Conservation (phyloP, 2,113 vertebrate species). For the Phalacrocorax aristotelis region DNA sequence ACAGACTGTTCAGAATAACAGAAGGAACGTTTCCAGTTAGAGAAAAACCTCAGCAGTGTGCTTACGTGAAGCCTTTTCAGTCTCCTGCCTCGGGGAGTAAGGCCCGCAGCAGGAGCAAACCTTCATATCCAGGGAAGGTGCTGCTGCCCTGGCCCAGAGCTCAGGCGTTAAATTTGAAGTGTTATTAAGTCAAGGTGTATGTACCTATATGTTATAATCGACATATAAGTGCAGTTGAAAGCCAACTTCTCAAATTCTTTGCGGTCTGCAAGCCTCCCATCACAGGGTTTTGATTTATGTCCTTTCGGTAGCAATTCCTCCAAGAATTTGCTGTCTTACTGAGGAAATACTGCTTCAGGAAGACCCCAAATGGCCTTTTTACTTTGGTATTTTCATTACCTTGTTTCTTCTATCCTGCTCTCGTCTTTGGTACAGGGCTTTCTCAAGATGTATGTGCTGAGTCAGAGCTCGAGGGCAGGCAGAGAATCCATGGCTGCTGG, state of each 20-base stretch:
- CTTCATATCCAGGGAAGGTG: neutral
- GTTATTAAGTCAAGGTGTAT: neutral
- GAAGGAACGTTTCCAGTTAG: neutral
- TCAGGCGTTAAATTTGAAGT: neutral
- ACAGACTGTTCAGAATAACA: conserved; percentile 63
- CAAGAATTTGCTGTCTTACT: neutral
- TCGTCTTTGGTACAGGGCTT: neutral
- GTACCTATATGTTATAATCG: neutral
- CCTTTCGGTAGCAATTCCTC: neutral
- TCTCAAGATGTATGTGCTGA: neutral
- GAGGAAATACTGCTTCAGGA: neutral
- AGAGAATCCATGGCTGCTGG: neutral
- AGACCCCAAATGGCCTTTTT: neutral
- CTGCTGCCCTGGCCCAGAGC: neutral
- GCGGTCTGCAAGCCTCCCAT: rapidly evolving
- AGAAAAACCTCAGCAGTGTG: neutral
- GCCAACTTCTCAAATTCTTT: neutral
- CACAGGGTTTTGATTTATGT: neutral
- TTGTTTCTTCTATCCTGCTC: neutral
- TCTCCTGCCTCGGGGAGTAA: neutral
- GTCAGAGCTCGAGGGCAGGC: neutral
- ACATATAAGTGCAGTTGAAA: neutral
- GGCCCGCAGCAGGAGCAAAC: rapidly evolving
- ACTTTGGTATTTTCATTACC: neutral
- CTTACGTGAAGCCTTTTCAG: neutral